Evolutionary conservation across 2,888 invertebrate species (phyloP).

Genomic region (Yponomeuta plumbellus): DNA sequence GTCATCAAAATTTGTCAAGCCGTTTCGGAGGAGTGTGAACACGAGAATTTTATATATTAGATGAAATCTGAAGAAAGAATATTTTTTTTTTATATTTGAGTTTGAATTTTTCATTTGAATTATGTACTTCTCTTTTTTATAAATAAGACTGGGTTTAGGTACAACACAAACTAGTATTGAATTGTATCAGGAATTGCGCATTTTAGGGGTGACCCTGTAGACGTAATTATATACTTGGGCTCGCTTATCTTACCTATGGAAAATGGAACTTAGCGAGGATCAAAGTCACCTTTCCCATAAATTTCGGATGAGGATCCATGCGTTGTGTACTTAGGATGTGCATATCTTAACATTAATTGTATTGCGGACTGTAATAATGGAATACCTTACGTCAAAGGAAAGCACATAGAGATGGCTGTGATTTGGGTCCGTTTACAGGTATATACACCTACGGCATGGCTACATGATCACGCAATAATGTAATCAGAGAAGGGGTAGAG

Average conservation of each 20-base stretch:
- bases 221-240: not conserved
- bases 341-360: slow-evolving; percentile 1
- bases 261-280: not conserved
- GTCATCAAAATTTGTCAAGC: no score
- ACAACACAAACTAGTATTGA: no score
- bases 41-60: no score
- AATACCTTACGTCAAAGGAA: not conserved
- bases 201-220: not conserved
- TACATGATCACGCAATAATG: no score
- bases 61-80: no score
- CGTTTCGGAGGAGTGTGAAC: no score
- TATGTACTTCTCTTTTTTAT: no score
- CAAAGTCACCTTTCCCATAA: not conserved
- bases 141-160: no score
- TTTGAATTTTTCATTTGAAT: no score
- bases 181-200: no score
- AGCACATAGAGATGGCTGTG: not conserved
- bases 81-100: no score
- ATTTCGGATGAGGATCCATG: not conserved
- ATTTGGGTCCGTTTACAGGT: not conserved
- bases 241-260: not conserved
- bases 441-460: not conserved
- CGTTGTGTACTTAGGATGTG: not conserved
- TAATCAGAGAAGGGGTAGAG: no score
- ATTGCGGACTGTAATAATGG: not conserved